These are phyloP conservation scores for Eubasilissa splendida DNA, from an alignment of 2,888 invertebrate species.

Conservation along the genomic window DNA sequence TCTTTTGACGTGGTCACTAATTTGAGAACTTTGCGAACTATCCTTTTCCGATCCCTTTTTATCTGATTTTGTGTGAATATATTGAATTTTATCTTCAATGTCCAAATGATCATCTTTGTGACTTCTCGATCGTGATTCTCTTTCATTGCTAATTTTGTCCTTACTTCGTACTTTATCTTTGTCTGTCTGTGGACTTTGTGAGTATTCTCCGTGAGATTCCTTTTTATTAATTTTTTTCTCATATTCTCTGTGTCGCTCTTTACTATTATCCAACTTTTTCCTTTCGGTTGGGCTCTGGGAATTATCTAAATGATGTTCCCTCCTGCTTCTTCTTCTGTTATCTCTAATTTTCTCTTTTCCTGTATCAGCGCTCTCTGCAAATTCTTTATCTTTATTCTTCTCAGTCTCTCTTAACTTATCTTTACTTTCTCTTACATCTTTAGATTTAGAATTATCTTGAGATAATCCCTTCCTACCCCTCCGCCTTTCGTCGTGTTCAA, in stretches of 20 bases:
- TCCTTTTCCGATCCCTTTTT: not conserved
- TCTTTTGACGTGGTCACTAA: not conserved
- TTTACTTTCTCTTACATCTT: not conserved
- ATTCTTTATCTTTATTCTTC: not conserved
- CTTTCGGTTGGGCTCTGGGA: too few relatives aligned
- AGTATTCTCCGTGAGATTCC: not conserved
- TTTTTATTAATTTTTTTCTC: not conserved
- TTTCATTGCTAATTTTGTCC: not conserved
- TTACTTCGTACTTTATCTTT: not conserved
- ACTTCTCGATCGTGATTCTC: slow-evolving; percentile 2
- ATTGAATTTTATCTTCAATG: too few relatives aligned
- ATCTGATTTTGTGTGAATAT: not conserved
- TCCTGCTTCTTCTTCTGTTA: too few relatives aligned
- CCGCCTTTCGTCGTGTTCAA: not conserved
- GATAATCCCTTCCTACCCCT: not conserved
- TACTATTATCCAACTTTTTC: not conserved
- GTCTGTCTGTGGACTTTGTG: not conserved
- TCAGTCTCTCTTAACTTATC: not conserved
- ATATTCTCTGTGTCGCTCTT: slow-evolving; percentile 6
- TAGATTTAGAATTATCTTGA: not conserved
- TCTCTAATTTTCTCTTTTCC: not conserved
- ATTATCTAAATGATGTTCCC: too few relatives aligned
- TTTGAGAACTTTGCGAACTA: slow-evolving; percentile 11
- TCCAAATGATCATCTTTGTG: not conserved
- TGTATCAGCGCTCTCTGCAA: not conserved